Evolutionary conservation across 2,888 invertebrate species (phyloP).

Genomic region (Mimachlamys varia): DNA sequence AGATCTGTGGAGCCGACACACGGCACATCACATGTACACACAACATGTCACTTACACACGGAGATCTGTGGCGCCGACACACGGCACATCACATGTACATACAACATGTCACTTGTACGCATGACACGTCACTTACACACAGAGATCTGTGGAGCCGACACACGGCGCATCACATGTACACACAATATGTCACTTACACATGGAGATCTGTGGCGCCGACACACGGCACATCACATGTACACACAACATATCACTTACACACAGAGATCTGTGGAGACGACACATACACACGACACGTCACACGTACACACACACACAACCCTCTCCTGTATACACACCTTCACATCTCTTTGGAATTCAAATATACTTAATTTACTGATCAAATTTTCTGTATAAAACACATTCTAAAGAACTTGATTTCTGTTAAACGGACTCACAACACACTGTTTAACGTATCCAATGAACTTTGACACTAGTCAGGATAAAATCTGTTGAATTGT

Average conservation of each 20-base stretch:
- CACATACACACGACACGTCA: background rate
- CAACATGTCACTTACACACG: too few relatives aligned
- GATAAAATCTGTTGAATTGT: background rate
- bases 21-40: too few relatives aligned
- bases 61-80: background rate
- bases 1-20: background rate
- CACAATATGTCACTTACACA: background rate
- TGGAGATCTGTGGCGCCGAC: too few relatives aligned
- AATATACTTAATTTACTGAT: background rate
- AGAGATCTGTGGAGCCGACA: background rate
- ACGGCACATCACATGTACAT: too few relatives aligned
- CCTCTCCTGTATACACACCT: background rate
- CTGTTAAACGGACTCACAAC: background rate
- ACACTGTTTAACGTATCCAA: too few relatives aligned
- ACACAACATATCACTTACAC: background rate
- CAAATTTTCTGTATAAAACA: background rate
- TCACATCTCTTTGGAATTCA: background rate
- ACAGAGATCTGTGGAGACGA: background rate
- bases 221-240: too few relatives aligned
- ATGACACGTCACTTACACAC: too few relatives aligned
- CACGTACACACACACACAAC: background rate
- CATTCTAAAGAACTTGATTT: background rate
- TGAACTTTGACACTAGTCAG: background rate
- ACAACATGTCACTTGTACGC: background rate
- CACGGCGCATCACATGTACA: too few relatives aligned